These are phyloP conservation scores for Nettapus auritus DNA, from an alignment of 2,113 vertebrate species.

Conservation along the genomic window DNA sequence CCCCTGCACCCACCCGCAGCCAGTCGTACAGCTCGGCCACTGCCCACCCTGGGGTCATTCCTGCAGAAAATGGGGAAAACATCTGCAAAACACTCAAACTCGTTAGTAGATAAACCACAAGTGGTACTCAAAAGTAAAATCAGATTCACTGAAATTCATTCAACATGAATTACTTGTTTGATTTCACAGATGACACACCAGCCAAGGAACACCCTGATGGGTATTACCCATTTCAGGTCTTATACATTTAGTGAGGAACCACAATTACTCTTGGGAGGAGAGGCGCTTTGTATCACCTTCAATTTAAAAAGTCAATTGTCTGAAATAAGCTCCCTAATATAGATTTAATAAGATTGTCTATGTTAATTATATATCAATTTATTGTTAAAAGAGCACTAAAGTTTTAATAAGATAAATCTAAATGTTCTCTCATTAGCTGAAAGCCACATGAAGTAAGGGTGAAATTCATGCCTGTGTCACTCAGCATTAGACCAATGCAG, in stretches of 20 bases:
- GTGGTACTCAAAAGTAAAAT: fast-evolving
- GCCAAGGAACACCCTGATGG: background rate
- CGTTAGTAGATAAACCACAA: too few species aligned
- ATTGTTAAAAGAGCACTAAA: conserved; percentile 4
- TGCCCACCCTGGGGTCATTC: background rate
- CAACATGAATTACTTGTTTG: background rate
- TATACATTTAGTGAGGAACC: background rate
- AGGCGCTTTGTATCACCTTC: background rate
- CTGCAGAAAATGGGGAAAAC: background rate
- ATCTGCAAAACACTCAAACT: fast-evolving
- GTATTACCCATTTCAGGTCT: background rate
- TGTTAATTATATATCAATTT: conserved; percentile 30
- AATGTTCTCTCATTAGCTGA: conserved; percentile 6
- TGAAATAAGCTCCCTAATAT: background rate
- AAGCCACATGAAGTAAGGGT: background rate
- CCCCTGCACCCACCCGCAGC: too few species aligned
- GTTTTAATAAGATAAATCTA: conserved; percentile 29
- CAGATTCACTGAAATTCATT: too few species aligned
- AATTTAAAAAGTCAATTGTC: background rate
- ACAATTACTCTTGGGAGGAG: background rate
- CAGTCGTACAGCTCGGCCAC: too few species aligned
- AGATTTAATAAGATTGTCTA: conserved; percentile 1
- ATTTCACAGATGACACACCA: background rate
- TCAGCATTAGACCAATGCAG: fast-evolving
- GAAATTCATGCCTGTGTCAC: fast-evolving